Base-by-base conservation (phyloP, 2,113 vertebrate species). In the Serilophus lunatus region DNA sequence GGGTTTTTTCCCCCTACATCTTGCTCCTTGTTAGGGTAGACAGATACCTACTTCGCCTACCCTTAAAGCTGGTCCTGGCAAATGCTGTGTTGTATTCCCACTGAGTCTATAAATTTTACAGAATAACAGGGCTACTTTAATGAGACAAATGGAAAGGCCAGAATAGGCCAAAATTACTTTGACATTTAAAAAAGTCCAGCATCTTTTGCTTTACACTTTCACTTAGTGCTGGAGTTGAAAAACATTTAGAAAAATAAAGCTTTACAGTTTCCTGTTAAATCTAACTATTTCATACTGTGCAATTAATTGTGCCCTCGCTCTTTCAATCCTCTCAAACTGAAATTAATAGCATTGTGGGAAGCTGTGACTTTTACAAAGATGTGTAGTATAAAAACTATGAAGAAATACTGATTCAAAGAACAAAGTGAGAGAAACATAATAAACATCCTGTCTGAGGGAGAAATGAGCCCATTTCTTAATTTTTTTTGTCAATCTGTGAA, bases 261-360 rank as follows among this genome's bases (percentile, higher is more conserved):
- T 87, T 82, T 92, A 70, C 51, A 38, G 38, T 79, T 93, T 93
- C 57, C 75, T 88, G 66, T 86, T 88, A 92, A 90, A 89, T 89
- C 60, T n/a, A n/a, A n/a, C n/a, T 86, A 40, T 95, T 93, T 86
- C 72, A 85, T 49, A 91, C 86, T 25, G 71, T 80, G 86, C 61
- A 94, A 94, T 94, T 96, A 97, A 94, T 93, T 88, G 72, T 86
- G 83, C 61, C 60, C 50, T 82, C 66, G 38, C 90, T 92, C 82
- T 92, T 95, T 90, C 71, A 84, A 38, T 84, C 47, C 50, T 86
- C 92, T 94, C 86, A 66, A 94, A 93, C 40, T 70, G 83, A 94
- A 97, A 96, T 88, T 65, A 95, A 83, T 88, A 90, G 72, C 51
- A 45, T 79, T 91, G 88, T 90, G 88, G 64, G 83, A 92, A 95